Base-by-base conservation (phyloP, 1,140 invertebrate genomes). In the Zaprionus davidi region DNA sequence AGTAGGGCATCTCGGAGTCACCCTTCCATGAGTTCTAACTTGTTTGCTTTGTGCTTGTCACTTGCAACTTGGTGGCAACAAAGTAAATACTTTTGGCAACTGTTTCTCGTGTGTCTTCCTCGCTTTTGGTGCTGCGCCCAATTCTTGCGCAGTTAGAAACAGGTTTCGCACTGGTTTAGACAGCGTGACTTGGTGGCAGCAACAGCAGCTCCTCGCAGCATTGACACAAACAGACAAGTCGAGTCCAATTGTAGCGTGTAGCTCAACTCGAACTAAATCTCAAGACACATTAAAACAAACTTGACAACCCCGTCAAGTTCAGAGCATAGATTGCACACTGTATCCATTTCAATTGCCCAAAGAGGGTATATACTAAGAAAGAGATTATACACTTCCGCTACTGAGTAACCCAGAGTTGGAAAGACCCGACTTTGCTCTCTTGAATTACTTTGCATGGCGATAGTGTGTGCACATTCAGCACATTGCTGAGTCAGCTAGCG, bases 61-160 rank as follows among this genome's bases (percentile, higher is more conserved):
- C 59, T 17, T 60, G 36, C 11, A 31, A 26, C 44, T 44, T 36
- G 51, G 34, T 62, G 67, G 67, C 67, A 55, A 9, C 34, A 15
- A 11, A 62, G 44, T 62, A 38, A 51, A 55, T 20, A 68, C 7
- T 55, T 60, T 60, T 31, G 44, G 60, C 24, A 41, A 34, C 34
- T 49, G 6, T 17, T n/a, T 51, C 3, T 24, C 46, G 12, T 24
- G 65, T 28, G 26, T 60, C 64, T 68, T 68, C 57, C 71, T 73
- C 55, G 34, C 24, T 55, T 72, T 72, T 59, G 55, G 53, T n/a
- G 71, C 24, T 51, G 71, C 44, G 17, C 66, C 57, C 66, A 44
- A 69, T 74, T 69, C 63, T 59, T 38, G 28, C 41, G 36, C n/a
- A 46, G 41, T 24, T 20, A 51, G 31, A 34, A 51, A 51, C 46